A percentile compares a stretch with the other conserved stretches of the same genome.
Conservation (phyloP, 2,113 vertebrate species). For the Hemiscyllium ocellatum region DNA sequence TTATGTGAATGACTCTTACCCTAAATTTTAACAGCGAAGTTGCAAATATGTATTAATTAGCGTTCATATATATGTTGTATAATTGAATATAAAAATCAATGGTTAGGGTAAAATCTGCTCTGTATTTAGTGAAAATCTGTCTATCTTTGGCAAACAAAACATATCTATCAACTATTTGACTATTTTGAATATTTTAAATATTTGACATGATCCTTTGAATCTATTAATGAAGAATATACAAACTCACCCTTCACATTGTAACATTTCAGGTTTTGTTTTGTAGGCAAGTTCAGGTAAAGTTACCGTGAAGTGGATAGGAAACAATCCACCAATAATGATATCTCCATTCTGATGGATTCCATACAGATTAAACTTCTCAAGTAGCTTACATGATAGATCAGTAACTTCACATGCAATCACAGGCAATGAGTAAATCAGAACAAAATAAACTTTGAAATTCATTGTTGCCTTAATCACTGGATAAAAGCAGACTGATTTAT, state of each 20-base stretch:
- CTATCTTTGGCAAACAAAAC: neutral
- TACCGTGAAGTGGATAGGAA: slow-evolving; percentile 57
- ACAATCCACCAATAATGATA: slow-evolving; percentile 57
- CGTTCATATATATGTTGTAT: neutral
- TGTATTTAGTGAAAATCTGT: neutral
- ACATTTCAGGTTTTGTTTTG: slow-evolving; percentile 46
- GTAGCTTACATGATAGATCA: slow-evolving; percentile 46
- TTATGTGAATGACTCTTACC: neutral
- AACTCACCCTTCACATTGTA: slow-evolving; percentile 27
- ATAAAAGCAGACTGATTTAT: neutral
- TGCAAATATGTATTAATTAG: neutral
- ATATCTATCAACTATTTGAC: neutral
- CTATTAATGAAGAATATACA: neutral
- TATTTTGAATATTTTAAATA: neutral
- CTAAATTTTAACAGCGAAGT: neutral
- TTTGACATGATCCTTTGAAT: neutral
- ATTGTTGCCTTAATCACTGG: slow-evolving; percentile 3
- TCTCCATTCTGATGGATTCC: slow-evolving; percentile 55
- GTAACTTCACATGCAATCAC: neutral
- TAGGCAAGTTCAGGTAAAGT: slow-evolving; percentile 45
- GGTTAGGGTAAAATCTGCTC: neutral
- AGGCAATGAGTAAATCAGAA: neutral
- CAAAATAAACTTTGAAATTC: neutral
- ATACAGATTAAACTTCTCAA: slow-evolving; percentile 49
- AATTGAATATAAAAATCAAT: neutral